Base-by-base conservation (phyloP, 2,113 vertebrate species). In the Neogobius melanostomus region DNA sequence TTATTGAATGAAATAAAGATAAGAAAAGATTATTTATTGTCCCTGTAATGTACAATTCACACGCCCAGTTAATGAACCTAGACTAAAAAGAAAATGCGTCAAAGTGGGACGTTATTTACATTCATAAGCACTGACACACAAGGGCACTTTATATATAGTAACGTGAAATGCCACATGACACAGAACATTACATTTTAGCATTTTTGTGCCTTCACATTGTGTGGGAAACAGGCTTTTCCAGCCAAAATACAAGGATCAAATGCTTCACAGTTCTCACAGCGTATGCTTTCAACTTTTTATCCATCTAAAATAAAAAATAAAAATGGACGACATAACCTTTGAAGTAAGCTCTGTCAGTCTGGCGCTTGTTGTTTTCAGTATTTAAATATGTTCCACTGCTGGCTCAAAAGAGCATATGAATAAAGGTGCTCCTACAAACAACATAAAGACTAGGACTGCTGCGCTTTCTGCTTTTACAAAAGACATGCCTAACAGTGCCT, bases 331-430 rank as follows among this genome's bases (percentile, higher is more conserved):
- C 42, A 45, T 61, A 43, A 15, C 36, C 42, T 61, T 61, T 61
- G 59, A 45, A 61, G 59, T 61, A 44, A n/a, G 42, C 59, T 44
- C 57, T 61, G 36, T 43, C 59, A 45, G 42, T 45, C 42, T 61
- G 43, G 36, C 17, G 36, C 42, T 61, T 44, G 44, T 48, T 48
- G 62, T 64, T 48, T 64, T 61, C 59, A 61, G 59, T 8, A 64
- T 64, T 63, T 48, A 16, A 61, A 44, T 44, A 12, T 15, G 28
- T 61, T 47, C 6, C 48, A 64, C 21, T 64, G 44, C 17, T 7
- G 15, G n/a, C 16, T 21, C 53, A 56, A 56, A 56, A 56, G 53
- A 56, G 11, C 53, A 56, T 56, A 56, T 56, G 16, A 17, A 17
- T 47, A 47, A 48, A 64, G 17, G n/a, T 64, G 14, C 44, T 64